Percentiles rank a stretch among this genome's conserved stretches.
Conservation (phyloP, 2,888 invertebrate genomes). For the Eucriotettix oculatus region DNA sequence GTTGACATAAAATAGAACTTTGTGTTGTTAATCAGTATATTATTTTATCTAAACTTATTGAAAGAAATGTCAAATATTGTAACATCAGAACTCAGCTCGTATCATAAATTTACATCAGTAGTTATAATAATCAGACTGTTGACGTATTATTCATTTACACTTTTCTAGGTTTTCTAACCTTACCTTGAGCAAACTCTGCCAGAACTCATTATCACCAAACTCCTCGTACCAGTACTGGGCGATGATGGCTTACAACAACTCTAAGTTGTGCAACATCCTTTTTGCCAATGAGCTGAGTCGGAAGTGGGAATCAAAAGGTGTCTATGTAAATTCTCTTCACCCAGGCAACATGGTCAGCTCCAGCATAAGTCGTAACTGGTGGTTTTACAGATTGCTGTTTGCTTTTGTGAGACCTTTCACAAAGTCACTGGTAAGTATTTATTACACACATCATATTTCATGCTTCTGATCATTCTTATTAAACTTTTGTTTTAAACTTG, state of each 20-base stretch:
- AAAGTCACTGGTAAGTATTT: constrained; percentile 71
- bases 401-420: constrained; percentile 81
- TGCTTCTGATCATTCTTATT: not conserved
- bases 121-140: no score
- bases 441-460: not conserved
- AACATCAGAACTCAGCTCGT: no score
- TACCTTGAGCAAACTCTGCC: constrained; percentile 17
- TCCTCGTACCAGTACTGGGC: constrained; percentile 50
- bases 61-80: no score
- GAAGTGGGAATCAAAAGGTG: constrained; percentile 48
- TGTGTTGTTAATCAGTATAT: no score
- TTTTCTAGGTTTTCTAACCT: constrained; percentile 34
- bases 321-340: constrained; percentile 65
- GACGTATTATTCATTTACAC: no score
- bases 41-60: no score
- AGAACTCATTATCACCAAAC: constrained; percentile 42
- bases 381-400: constrained; percentile 64
- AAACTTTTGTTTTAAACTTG: not conserved
- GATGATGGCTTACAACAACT: constrained; percentile 76
- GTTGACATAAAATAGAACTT: no score
- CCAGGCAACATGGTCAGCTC: constrained; percentile 86
- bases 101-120: no score
- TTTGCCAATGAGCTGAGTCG: constrained; percentile 62
- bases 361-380: constrained; percentile 62
- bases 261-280: constrained; percentile 75